Conservation (phyloP, 2,113 vertebrate species). For the Stercorarius parasiticus region DNA sequence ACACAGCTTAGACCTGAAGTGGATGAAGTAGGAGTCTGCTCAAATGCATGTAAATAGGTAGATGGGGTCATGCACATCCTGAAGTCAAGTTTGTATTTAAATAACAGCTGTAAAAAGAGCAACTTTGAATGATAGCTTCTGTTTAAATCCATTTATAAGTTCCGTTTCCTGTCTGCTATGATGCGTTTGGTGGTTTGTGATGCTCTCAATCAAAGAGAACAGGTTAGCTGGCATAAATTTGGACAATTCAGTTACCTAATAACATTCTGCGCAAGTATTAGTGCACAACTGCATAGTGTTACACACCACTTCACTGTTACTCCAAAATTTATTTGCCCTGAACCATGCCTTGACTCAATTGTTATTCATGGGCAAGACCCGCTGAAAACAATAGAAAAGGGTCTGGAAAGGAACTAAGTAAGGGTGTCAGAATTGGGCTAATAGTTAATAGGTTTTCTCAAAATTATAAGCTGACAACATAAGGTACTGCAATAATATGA, state of each 20-base stretch:
- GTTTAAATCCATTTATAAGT: not conserved
- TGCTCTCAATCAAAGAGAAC: not conserved
- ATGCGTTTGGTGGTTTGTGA: not conserved
- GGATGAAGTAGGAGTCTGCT: constrained; percentile 62
- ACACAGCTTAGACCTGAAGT: constrained; percentile 19
- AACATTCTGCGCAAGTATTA: not conserved
- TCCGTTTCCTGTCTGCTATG: not conserved
- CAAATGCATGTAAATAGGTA: not conserved
- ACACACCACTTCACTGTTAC: not conserved
- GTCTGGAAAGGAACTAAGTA: not conserved
- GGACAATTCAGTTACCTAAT: not conserved
- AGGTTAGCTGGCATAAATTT: not conserved
- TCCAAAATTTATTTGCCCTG: not conserved
- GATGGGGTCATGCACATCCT: not conserved
- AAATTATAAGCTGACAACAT: not conserved
- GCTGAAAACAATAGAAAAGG: not conserved
- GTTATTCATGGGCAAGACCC: not conserved
- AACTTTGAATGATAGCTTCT: not conserved
- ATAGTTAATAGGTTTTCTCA: not conserved
- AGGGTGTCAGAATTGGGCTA: not conserved
- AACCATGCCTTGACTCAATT: not conserved
- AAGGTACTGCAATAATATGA: not conserved
- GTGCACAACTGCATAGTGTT: not conserved
- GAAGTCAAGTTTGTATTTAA: not conserved
- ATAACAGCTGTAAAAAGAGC: not conserved